A percentile compares a stretch with the other conserved stretches of the same genome.
phyloP scores from a whole-genome alignment of 1,140 invertebrate genomes.

The Neodiprion pinetum region DNA sequence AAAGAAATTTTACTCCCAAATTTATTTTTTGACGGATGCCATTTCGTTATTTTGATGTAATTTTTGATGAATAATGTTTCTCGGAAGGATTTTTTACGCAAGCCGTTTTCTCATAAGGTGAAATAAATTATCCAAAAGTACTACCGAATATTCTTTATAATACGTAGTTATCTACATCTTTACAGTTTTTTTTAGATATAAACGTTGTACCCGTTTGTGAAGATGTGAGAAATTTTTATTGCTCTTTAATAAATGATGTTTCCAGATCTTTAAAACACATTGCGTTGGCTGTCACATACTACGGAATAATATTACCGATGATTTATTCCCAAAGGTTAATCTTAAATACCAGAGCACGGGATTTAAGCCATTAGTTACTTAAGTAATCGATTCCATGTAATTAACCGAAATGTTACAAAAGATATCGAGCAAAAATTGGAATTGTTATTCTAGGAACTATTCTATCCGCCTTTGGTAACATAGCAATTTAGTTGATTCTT shows the following conservation, averaged over 20 bases:
- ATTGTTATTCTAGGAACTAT: not conserved
- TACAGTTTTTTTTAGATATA: not conserved
- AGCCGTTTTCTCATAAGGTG: too few species aligned
- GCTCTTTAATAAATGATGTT: not conserved
- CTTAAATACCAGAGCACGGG: not conserved
- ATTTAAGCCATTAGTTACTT: not conserved
- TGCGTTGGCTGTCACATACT: not conserved
- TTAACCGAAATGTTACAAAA: not conserved
- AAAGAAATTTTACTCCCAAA: too few species aligned
- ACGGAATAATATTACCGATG: not conserved
- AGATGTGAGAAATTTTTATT: not conserved
- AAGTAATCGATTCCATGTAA: not conserved
- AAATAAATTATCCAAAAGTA: too few species aligned
- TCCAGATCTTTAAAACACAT: not conserved
- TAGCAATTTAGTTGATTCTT: not conserved
- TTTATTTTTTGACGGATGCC: too few species aligned
- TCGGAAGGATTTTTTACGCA: too few species aligned
- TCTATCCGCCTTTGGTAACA: not conserved
- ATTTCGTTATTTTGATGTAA: too few species aligned
- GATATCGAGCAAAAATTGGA: not conserved
- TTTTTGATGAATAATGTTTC: too few species aligned
- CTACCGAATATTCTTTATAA: too few species aligned
- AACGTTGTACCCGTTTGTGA: not conserved
- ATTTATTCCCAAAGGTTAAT: not conserved
- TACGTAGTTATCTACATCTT: too few species aligned